Conservation (phyloP, 2,797 vertebrate species). For the Clangula hyemalis region DNA sequence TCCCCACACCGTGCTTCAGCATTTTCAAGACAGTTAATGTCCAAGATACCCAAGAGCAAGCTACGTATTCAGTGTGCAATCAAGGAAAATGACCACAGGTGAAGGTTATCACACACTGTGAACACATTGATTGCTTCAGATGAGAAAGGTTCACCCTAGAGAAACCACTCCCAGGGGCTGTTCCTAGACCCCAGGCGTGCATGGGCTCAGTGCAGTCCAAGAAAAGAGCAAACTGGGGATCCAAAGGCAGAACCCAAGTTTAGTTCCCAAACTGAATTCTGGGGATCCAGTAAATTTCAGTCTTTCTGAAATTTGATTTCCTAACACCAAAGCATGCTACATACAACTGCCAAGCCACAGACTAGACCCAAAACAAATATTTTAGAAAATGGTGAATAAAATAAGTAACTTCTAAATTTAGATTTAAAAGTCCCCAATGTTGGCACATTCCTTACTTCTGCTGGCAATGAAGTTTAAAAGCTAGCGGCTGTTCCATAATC, state of each 20-base stretch:
- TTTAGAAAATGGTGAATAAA: constrained; percentile 70
- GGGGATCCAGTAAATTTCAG: constrained; percentile 40
- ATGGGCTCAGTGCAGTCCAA: not conserved
- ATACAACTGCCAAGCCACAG: constrained; percentile 63
- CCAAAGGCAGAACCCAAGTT: not conserved
- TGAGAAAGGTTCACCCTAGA: not conserved
- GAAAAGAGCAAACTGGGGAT: not conserved
- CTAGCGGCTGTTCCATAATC: constrained; percentile 51
- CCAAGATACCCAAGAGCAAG: not conserved
- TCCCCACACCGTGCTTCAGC: not conserved
- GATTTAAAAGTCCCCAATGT: constrained; percentile 54
- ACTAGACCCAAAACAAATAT: constrained; percentile 73
- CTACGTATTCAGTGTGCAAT: not conserved
- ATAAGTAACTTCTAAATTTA: constrained; percentile 71
- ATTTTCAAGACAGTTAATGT: not conserved
- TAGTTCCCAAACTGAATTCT: constrained; percentile 17
- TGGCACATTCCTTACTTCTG: constrained; percentile 56
- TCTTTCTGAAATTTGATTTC: constrained; percentile 46
- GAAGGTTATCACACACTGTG: not conserved
- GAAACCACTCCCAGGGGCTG: not conserved
- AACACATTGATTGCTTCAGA: not conserved
- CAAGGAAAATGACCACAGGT: not conserved
- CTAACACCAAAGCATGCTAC: constrained; percentile 14
- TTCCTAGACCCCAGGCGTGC: not conserved
- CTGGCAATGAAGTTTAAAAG: constrained; percentile 55